Evolutionary conservation across 2,888 invertebrate species (phyloP).

Genomic region (Mythimna pallens): DNA sequence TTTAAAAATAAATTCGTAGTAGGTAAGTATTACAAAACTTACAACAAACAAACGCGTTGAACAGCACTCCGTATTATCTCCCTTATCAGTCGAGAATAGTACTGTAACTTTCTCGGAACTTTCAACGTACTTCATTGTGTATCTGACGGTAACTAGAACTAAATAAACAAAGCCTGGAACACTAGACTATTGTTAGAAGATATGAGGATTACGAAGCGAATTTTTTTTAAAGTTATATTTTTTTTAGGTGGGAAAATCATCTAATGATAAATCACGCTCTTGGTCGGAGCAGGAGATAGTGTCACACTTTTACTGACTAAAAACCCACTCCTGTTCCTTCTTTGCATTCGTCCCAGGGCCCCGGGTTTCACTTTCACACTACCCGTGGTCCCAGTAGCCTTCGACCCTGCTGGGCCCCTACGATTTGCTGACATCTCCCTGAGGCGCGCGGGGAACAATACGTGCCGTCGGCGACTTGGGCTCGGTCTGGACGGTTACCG

Average conservation of each 20-base stretch:
- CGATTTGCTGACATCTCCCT: too few relatives aligned
- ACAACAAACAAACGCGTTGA: slow-evolving; percentile 10
- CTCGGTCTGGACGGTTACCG: too few relatives aligned
- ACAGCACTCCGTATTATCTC: slow-evolving; percentile 23
- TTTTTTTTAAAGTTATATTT: not conserved
- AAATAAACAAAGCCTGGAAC: slow-evolving; percentile 30
- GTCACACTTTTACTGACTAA: too few relatives aligned
- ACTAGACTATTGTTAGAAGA: slow-evolving; percentile 12
- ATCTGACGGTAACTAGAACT: slow-evolving; percentile 9
- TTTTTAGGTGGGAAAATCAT: too few relatives aligned
- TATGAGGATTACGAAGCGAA: not conserved
- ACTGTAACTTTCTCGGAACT: slow-evolving; percentile 27
- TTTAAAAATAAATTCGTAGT: not conserved
- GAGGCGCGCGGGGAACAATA: too few relatives aligned
- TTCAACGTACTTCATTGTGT: slow-evolving; percentile 12
- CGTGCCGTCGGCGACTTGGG: too few relatives aligned
- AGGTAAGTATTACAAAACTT: slow-evolving; percentile 4
- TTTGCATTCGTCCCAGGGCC: not conserved
- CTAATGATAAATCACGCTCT: too few relatives aligned
- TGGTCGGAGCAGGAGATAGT: too few relatives aligned
- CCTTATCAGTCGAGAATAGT: slow-evolving; percentile 28
- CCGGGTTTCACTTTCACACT: too few relatives aligned
- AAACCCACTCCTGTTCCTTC: too few relatives aligned
- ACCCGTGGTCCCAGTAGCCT: too few relatives aligned
- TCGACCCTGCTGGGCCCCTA: too few relatives aligned